A percentile compares a stretch with the other conserved stretches of the same genome.
Conservation (phyloP, 2,888 invertebrate genomes). For the Cylloceria caligata region DNA sequence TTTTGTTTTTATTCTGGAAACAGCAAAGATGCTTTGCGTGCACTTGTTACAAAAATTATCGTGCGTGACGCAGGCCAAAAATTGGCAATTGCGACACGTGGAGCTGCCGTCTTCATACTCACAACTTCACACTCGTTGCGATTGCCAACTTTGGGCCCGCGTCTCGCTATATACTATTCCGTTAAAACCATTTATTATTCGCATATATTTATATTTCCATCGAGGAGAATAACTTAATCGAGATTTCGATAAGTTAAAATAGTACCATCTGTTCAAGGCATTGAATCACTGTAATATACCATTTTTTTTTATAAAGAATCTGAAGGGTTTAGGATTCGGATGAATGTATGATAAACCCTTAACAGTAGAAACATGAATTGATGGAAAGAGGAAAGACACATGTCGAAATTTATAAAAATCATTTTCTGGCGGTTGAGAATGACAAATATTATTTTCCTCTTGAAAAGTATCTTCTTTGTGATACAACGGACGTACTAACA, state of each 20-base stretch:
- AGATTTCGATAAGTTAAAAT: neutral
- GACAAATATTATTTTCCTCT: slow-evolving; percentile 27
- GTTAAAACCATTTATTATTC: neutral
- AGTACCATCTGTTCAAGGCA: slow-evolving; percentile 9
- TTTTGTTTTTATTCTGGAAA: no score
- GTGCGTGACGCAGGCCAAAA: no score
- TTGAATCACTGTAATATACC: slow-evolving; percentile 8
- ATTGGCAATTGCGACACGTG: no score
- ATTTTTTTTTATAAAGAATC: slow-evolving; percentile 13
- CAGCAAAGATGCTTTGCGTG: no score
- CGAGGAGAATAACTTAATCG: neutral
- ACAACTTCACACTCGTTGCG: no score
- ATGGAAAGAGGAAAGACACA: slow-evolving; percentile 15
- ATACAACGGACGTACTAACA: slow-evolving; percentile 42
- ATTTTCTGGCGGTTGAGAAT: slow-evolving; percentile 9
- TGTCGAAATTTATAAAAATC: slow-evolving; percentile 35
- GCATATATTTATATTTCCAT: neutral
- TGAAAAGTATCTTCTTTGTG: slow-evolving; percentile 9
- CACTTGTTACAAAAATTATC: no score
- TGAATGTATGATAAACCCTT: neutral
- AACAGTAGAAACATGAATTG: neutral
- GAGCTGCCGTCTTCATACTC: no score
- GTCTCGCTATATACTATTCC: no score
- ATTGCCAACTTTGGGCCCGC: no score
- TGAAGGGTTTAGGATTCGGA: slow-evolving; percentile 29